Evolutionary conservation across 2,797 vertebrate genomes (phyloP).

Genomic region (Synanceia verrucosa): DNA sequence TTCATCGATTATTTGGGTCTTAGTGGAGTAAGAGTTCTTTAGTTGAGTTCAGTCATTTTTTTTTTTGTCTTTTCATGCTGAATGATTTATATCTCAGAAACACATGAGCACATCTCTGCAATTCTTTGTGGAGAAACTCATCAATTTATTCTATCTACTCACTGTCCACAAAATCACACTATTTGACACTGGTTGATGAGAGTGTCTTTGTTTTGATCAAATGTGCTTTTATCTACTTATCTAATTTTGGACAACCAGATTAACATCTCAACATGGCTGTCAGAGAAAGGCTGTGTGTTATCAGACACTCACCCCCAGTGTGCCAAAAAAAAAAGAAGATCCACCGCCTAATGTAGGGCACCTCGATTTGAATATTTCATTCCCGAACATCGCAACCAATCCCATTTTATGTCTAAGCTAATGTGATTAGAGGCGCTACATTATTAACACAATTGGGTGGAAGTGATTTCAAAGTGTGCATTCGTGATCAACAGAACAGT

Average conservation of each 20-base stretch:
- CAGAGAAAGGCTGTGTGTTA: slow-evolving; percentile 34
- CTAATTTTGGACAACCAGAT: slow-evolving; percentile 54
- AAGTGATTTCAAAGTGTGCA: slow-evolving; percentile 33
- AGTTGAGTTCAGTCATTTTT: no score
- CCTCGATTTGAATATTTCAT: slow-evolving; percentile 71
- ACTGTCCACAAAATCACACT: no score
- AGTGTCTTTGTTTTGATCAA: no score
- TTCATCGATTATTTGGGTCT: no score
- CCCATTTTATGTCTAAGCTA: slow-evolving; percentile 43
- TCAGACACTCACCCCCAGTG: slow-evolving; percentile 48
- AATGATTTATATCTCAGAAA: no score
- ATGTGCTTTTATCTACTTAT: no score
- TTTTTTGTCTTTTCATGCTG: no score
- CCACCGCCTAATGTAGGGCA: slow-evolving; percentile 63
- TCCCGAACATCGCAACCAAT: slow-evolving; percentile 55
- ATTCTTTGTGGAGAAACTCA: no score
- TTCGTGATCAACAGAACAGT: slow-evolving; percentile 31
- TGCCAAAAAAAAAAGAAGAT: slow-evolving; percentile 31
- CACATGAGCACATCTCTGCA: no score
- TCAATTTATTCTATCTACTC: no score
- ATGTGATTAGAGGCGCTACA: slow-evolving; percentile 58
- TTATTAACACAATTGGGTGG: slow-evolving; percentile 53
- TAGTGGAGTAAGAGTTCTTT: no score
- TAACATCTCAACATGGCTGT: slow-evolving; percentile 49
- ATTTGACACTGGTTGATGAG: no score